A percentile compares a stretch with the other conserved stretches of the same genome.
These are phyloP conservation scores for Urocyon cinereoargenteus DNA, from an alignment of 2,797 vertebrate species.

Conservation along the genomic window DNA sequence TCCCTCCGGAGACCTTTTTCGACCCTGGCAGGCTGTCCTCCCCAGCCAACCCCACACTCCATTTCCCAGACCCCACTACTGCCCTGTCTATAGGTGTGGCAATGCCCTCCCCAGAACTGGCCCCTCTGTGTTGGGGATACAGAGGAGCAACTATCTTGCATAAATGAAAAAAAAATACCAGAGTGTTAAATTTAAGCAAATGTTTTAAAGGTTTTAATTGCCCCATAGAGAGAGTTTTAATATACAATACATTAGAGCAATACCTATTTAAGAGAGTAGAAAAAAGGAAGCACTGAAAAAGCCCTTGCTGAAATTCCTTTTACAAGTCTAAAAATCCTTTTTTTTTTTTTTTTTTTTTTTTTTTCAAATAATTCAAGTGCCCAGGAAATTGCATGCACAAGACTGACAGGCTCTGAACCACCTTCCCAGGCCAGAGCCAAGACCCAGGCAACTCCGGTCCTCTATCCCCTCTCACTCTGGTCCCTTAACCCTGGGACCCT, in stretches of 20 bases:
- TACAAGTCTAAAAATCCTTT: constrained; percentile 55
- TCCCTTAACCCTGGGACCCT: not conserved
- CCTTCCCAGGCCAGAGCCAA: not conserved
- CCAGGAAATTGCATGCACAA: constrained; percentile 21
- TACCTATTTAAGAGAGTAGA: constrained; percentile 57
- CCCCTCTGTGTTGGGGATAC: not conserved
- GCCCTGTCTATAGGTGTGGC: not conserved
- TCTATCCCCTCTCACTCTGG: not conserved
- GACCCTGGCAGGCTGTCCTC: not conserved
- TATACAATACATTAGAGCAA: constrained; percentile 19
- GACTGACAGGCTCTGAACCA: not conserved
- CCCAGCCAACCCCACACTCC: not conserved
- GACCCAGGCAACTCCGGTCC: not conserved
- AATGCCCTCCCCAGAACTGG: not conserved
- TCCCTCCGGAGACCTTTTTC: constrained; percentile 39
- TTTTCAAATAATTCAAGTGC: constrained; percentile 26
- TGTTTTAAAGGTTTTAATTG: constrained; percentile 60
- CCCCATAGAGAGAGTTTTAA: constrained; percentile 59
- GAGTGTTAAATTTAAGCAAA: constrained; percentile 62
- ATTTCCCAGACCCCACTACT: not conserved
- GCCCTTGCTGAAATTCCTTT: constrained; percentile 40
- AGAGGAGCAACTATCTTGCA: constrained; percentile 34
- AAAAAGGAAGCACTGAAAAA: constrained; percentile 56
- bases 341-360: not conserved
- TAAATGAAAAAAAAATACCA: constrained; percentile 46